Conservation (phyloP, 2,888 invertebrate species). For the Taphrorychus bicolor region DNA sequence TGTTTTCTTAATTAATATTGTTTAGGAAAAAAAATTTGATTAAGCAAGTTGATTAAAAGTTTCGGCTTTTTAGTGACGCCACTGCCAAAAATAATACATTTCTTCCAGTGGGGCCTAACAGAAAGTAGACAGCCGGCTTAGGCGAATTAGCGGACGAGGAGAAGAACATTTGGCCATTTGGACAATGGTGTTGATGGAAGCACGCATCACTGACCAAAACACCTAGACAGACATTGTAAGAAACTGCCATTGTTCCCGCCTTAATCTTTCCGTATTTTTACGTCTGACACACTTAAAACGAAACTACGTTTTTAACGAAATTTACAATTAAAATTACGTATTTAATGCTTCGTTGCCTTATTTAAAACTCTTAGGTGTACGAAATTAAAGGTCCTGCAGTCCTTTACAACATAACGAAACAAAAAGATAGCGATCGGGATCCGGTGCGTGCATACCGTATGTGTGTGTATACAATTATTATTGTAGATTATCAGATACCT, state of each 20-base stretch:
- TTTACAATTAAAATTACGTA: conserved; percentile 35
- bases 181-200: conserved; percentile 41
- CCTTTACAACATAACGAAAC: too few relatives aligned
- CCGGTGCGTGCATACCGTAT: background rate
- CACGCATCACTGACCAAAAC: conserved; percentile 37
- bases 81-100: conserved; percentile 4
- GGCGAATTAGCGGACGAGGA: conserved; percentile 30
- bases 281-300: conserved; percentile 34
- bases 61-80: background rate
- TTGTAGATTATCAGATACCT: too few relatives aligned
- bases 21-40: too few relatives aligned
- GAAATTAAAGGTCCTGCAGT: too few relatives aligned
- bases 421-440: too few relatives aligned
- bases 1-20: too few relatives aligned
- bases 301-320: conserved; percentile 32
- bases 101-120: background rate
- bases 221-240: conserved; percentile 26
- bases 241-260: conserved; percentile 28
- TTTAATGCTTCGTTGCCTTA: conserved; percentile 32
- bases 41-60: background rate
- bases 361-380: background rate
- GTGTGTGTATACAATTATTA: background rate
- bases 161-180: conserved; percentile 18
- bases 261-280: conserved; percentile 32
- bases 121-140: conserved; percentile 20